These are phyloP conservation scores for Salticus scenicus DNA, from an alignment of 2,888 invertebrate species.

Conservation along the genomic window DNA sequence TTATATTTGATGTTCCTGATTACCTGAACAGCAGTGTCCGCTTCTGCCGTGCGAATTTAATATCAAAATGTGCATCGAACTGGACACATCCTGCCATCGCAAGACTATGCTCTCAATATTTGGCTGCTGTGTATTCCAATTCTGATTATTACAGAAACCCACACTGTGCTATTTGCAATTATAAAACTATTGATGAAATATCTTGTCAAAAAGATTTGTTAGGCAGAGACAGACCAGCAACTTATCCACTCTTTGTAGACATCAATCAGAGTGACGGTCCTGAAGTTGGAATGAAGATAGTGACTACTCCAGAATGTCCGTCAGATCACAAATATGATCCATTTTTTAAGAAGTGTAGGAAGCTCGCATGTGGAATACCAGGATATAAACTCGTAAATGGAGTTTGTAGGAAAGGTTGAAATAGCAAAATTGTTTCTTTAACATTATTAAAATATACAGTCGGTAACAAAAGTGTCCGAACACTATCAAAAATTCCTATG, in stretches of 20 bases:
- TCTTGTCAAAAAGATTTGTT: not conserved
- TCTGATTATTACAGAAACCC: slow-evolving; percentile 76
- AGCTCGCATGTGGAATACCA: slow-evolving; percentile 74
- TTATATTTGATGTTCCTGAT: slow-evolving; percentile 21
- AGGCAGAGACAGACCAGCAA: slow-evolving; percentile 21
- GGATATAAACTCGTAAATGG: slow-evolving; percentile 74
- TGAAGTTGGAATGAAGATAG: slow-evolving; percentile 67
- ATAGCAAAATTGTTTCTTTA: too few relatives aligned
- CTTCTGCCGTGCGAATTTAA: slow-evolving; percentile 13
- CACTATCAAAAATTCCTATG: too few relatives aligned
- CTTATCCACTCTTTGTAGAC: slow-evolving; percentile 39
- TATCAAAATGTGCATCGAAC: not conserved
- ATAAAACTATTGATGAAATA: slow-evolving; percentile 74
- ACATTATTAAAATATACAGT: too few relatives aligned
- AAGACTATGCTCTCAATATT: slow-evolving; percentile 76
- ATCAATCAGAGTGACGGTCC: slow-evolving; percentile 45
- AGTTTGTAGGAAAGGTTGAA: slow-evolving; percentile 70
- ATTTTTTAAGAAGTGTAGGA: slow-evolving; percentile 77
- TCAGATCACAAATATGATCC: slow-evolving; percentile 77
- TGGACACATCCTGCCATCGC: not conserved
- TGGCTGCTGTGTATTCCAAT: slow-evolving; percentile 75
- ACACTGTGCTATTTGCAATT: slow-evolving; percentile 78
- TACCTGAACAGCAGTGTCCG: not conserved
- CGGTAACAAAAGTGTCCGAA: too few relatives aligned
- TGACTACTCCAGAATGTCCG: slow-evolving; percentile 76